Evolutionary conservation across 2,113 vertebrate genomes (phyloP).

Genomic region (Sialia sialis): DNA sequence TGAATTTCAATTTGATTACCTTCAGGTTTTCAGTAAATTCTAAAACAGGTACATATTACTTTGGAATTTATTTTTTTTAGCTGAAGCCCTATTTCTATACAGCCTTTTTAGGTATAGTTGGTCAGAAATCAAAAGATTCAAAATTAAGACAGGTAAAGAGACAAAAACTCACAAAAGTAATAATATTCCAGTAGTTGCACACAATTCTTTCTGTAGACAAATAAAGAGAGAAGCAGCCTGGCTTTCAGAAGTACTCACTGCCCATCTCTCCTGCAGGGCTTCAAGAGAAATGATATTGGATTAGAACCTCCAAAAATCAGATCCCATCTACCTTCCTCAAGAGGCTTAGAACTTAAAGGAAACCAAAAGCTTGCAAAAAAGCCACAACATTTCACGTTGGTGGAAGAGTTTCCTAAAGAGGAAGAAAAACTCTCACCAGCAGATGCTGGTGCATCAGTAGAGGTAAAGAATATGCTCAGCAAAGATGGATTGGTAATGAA

Average conservation of each 20-base stretch:
- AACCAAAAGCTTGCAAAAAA: not conserved
- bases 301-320: not conserved
- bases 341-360: not conserved
- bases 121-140: not conserved
- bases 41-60: not conserved
- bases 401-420: not conserved
- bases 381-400: accelerated
- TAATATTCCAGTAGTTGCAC: not conserved
- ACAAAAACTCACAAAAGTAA: not conserved
- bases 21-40: not conserved
- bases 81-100: not conserved
- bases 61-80: not conserved
- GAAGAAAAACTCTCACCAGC: not conserved
- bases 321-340: not conserved
- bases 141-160: not conserved
- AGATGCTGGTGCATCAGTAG: not conserved
- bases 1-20: not conserved
- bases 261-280: not conserved
- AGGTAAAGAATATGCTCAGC: not conserved
- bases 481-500: not conserved
- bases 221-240: not conserved
- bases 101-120: not conserved
- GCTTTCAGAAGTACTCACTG: not conserved
- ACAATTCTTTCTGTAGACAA: not conserved
- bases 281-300: not conserved